Percentiles rank a stretch among this genome's conserved stretches.
Conservation (phyloP, 2,113 vertebrate species). For the Microcebus murinus region DNA sequence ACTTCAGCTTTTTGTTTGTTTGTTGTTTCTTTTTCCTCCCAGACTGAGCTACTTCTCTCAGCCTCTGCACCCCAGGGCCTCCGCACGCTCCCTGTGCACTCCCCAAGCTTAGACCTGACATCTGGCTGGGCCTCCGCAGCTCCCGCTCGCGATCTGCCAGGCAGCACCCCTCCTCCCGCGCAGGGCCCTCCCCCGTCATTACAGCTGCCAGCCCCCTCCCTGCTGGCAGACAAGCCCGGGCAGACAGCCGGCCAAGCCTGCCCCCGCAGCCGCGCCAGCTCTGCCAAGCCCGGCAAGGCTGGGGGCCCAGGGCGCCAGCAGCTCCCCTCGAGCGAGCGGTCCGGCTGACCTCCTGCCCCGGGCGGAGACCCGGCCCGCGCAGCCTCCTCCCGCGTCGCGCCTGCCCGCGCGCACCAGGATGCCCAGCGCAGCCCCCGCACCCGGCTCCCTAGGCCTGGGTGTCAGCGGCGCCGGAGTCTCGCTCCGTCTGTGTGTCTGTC, state of each 20-base stretch:
- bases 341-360: conserved; percentile 27
- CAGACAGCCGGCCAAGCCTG: conserved; percentile 77
- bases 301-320: conserved; percentile 56
- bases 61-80: background rate
- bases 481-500: background rate
- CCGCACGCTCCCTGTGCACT: background rate
- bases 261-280: conserved; percentile 73
- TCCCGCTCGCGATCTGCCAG: conserved; percentile 65
- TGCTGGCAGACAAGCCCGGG: conserved; percentile 78
- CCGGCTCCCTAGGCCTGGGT: background rate
- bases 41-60: background rate
- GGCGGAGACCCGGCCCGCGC: background rate
- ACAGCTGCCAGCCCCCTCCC: conserved; percentile 80
- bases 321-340: conserved; percentile 17
- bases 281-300: conserved; percentile 64
- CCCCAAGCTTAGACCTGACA: conserved; percentile 63
- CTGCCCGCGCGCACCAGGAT: background rate
- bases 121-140: conserved; percentile 69
- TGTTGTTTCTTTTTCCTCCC: too few relatives aligned
- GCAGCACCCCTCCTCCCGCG: conserved; percentile 67
- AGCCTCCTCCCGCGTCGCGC: background rate
- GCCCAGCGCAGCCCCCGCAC: background rate
- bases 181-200: conserved; percentile 56
- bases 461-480: background rate
- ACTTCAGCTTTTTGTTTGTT: background rate